Evolutionary conservation across 1,140 invertebrate genomes (phyloP).

Genomic region (Drosophila quadrilineata): DNA sequence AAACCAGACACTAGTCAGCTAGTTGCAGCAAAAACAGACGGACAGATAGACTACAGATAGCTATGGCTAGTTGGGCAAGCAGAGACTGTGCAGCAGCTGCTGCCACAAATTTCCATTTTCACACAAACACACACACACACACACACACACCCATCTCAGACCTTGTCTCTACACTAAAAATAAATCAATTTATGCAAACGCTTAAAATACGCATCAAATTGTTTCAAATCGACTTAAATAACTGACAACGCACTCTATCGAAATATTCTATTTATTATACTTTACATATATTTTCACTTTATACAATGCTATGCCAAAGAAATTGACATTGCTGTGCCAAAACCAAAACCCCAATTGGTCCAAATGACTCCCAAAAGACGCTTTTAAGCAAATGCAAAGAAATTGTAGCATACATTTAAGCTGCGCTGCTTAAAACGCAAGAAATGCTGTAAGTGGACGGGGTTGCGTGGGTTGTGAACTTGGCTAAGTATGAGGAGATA

Average conservation of each 20-base stretch:
- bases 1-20: constrained; percentile 23
- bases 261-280: too few relatives aligned
- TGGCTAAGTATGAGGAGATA: background rate
- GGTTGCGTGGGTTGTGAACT: background rate
- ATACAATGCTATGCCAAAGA: background rate
- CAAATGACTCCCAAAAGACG: constrained; percentile 32
- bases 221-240: constrained; percentile 17
- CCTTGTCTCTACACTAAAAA: constrained; percentile 2
- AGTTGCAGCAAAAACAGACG: background rate
- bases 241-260: too few relatives aligned
- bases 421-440: constrained; percentile 53
- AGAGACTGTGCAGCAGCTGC: constrained; percentile 15
- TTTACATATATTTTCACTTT: too few relatives aligned
- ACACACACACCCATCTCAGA: too few relatives aligned
- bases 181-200: constrained; percentile 72
- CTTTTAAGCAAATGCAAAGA: constrained; percentile 73
- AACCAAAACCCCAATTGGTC: constrained; percentile 43
- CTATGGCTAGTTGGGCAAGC: background rate
- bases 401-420: constrained; percentile 70
- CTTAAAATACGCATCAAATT: constrained; percentile 42
- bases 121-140: too few relatives aligned
- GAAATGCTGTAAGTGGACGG: background rate
- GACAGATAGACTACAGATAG: background rate
- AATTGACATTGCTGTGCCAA: background rate
- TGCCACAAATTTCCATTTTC: constrained; percentile 20